A percentile compares a stretch with the other conserved stretches of the same genome.
phyloP scores from a whole-genome alignment of 2,888 invertebrate genomes.

The Tuta absoluta region DNA sequence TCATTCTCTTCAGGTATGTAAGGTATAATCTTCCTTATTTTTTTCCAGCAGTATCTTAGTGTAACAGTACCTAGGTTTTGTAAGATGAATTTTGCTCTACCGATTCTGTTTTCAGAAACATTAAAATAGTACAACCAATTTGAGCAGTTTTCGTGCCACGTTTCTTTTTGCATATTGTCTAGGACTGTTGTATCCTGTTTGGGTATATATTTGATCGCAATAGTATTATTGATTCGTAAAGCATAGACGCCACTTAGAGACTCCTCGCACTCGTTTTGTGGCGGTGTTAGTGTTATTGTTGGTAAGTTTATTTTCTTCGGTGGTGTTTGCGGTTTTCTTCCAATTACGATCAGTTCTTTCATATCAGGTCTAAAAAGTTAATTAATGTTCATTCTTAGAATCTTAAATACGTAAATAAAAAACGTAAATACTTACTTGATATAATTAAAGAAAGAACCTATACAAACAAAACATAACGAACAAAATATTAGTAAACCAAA shows the following conservation, averaged over 20 bases:
- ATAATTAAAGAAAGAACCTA: too few species aligned
- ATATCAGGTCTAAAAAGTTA: conserved; percentile 54
- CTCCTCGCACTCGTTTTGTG: conserved; percentile 33
- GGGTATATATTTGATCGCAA: conserved; percentile 55
- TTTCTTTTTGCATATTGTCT: conserved; percentile 45
- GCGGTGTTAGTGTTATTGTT: conserved; percentile 42
- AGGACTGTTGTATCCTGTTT: conserved; percentile 47
- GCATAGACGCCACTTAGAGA: conserved; percentile 52
- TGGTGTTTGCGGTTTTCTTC: conserved; percentile 54
- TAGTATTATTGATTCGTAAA: conserved; percentile 63
- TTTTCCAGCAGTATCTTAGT: conserved; percentile 76
- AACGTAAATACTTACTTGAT: background rate
- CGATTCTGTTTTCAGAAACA: conserved; percentile 54
- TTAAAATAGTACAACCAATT: conserved; percentile 73
- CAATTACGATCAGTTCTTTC: conserved; percentile 56
- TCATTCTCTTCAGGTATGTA: conserved; percentile 58
- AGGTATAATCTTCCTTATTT: conserved; percentile 53
- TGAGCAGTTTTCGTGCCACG: conserved; percentile 54
- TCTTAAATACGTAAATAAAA: too few species aligned
- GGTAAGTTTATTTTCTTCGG: conserved; percentile 55
- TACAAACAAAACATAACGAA: too few species aligned
- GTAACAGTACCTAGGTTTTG: conserved; percentile 77
- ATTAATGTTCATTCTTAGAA: background rate
- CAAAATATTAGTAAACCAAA: too few species aligned
- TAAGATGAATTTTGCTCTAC: conserved; percentile 62